A percentile compares a stretch with the other conserved stretches of the same genome.
Evolutionary conservation across 2,888 invertebrate species (phyloP).

Genomic region (Ditula angustiorana): DNA sequence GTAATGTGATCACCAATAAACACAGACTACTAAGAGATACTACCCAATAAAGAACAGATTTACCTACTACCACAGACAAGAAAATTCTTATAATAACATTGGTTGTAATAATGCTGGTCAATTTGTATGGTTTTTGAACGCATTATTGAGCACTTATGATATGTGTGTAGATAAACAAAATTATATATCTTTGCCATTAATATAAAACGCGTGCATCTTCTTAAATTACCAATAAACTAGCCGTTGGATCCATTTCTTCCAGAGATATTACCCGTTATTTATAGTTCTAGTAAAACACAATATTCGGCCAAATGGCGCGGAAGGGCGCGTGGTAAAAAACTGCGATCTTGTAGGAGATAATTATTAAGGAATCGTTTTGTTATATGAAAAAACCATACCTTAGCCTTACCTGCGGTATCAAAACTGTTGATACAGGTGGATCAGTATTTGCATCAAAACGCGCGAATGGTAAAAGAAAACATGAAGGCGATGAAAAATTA

Average conservation of each 20-base stretch:
- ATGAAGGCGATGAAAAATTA: no score
- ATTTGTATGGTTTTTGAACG: no score
- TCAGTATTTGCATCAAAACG: slow-evolving; percentile 23
- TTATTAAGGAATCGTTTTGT: slow-evolving; percentile 79
- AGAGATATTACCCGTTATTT: slow-evolving; percentile 33
- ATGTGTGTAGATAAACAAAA: no score
- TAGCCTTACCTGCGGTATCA: slow-evolving; percentile 80
- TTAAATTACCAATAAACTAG: slow-evolving; percentile 27
- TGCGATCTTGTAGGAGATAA: slow-evolving; percentile 82
- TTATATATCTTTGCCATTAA: no score
- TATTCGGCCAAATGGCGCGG: slow-evolving; percentile 75
- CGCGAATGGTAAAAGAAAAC: not conserved
- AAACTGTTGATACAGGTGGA: slow-evolving; percentile 64
- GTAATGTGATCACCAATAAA: no score
- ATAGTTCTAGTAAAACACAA: slow-evolving; percentile 45
- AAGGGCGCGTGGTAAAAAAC: slow-evolving; percentile 70
- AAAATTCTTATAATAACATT: no score
- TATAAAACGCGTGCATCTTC: not conserved
- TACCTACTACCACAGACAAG: no score
- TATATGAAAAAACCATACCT: slow-evolving; percentile 70
- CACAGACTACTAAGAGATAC: no score
- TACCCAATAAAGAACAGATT: no score
- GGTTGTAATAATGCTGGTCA: no score
- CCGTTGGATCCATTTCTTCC: slow-evolving; percentile 22
- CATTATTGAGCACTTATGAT: no score